Conservation (phyloP, 2,797 vertebrate genomes). For the Nyctibius grandis region DNA sequence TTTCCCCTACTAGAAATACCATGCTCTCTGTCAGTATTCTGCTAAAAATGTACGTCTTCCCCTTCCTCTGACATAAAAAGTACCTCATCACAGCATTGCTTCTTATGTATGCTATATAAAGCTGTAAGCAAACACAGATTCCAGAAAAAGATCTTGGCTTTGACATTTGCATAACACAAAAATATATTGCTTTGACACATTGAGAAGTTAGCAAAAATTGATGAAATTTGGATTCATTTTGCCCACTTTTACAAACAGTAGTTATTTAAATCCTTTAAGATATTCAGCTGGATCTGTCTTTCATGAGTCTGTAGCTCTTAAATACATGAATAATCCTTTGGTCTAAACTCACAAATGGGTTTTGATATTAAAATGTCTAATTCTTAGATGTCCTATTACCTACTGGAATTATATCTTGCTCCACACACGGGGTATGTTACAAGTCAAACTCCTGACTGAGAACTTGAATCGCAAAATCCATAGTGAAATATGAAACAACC, state of each 20-base stretch:
- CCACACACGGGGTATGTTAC: neutral
- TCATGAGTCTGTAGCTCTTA: neutral
- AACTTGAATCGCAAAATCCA: neutral
- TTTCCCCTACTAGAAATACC: neutral
- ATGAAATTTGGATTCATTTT: slow-evolving; percentile 19
- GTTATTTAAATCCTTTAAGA: slow-evolving; percentile 33
- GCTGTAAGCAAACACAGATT: slow-evolving; percentile 11
- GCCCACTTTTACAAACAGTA: neutral
- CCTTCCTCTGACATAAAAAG: neutral
- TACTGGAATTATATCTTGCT: neutral
- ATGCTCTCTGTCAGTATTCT: neutral
- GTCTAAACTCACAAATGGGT: slow-evolving; percentile 5
- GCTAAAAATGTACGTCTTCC: neutral
- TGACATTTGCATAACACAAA: slow-evolving; percentile 12
- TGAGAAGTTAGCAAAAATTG: neutral
- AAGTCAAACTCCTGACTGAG: neutral
- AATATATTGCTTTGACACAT: slow-evolving; percentile 9
- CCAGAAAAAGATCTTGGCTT: slow-evolving; percentile 34
- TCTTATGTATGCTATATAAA: neutral
- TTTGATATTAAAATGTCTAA: slow-evolving; percentile 13
- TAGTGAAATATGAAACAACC: neutral
- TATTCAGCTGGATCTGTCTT: neutral
- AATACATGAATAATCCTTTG: neutral
- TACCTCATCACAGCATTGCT: neutral
- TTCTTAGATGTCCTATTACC: neutral